A percentile compares a stretch with the other conserved stretches of the same genome.
Conservation (phyloP, 2,797 vertebrate species). For the Peromyscus aztecus region DNA sequence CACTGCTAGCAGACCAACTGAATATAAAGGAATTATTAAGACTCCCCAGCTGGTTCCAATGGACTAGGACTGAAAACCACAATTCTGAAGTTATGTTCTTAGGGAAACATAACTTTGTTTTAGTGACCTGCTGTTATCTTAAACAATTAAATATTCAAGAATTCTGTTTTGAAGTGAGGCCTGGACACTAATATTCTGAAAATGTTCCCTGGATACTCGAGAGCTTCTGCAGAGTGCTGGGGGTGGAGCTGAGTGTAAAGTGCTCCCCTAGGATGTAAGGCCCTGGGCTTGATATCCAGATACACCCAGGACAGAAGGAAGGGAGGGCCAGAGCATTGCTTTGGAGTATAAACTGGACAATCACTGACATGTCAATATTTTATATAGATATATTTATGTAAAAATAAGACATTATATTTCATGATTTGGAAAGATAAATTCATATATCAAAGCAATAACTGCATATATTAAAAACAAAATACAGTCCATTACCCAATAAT, state of each 20-base stretch:
- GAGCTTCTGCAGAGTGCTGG: background rate
- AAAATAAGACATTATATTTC: background rate
- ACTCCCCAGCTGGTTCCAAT: background rate
- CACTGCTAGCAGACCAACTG: too few species aligned
- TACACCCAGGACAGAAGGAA: rapidly evolving
- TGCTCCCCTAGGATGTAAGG: background rate
- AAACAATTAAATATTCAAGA: background rate
- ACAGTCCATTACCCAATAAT: slow-evolving; percentile 92
- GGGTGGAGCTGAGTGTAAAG: background rate
- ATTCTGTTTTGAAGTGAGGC: background rate
- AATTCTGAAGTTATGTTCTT: background rate
- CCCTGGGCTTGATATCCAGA: background rate
- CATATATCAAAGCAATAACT: background rate
- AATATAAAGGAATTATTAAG: background rate
- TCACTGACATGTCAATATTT: too few species aligned
- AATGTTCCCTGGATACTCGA: background rate
- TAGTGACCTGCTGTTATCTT: background rate
- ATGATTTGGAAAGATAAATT: background rate
- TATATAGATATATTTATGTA: background rate
- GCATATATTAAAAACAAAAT: background rate
- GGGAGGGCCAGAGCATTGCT: background rate
- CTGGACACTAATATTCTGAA: background rate
- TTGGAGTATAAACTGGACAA: too few species aligned
- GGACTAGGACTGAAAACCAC: background rate
- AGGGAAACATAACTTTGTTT: background rate